These are phyloP conservation scores for Zapus hudsonius DNA, from an alignment of 2,113 vertebrate genomes.

Conservation along the genomic window DNA sequence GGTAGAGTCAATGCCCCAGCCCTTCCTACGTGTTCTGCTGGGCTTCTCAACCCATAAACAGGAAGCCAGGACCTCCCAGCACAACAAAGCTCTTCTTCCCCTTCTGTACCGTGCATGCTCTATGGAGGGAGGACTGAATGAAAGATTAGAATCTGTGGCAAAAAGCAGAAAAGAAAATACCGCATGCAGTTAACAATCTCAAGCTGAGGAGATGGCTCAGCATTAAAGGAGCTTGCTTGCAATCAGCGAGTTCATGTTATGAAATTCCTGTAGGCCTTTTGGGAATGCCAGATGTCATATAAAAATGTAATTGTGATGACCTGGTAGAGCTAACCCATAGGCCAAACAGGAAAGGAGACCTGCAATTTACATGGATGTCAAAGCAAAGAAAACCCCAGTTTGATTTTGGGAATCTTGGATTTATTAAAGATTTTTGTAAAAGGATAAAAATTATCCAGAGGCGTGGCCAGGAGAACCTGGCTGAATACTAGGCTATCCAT, in stretches of 20 bases:
- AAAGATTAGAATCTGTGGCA: background rate
- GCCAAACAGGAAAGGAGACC: conserved; percentile 1
- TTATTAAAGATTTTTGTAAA: conserved; percentile 15
- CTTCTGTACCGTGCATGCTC: background rate
- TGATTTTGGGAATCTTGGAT: background rate
- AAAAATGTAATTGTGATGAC: background rate
- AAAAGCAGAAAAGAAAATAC: background rate
- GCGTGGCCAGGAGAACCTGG: too few relatives aligned
- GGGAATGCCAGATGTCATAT: background rate
- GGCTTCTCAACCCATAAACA: background rate
- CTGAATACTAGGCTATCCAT: too few relatives aligned
- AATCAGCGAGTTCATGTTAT: background rate
- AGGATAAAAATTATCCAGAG: too few relatives aligned
- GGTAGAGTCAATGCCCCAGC: too few relatives aligned
- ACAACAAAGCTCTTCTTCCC: too few relatives aligned
- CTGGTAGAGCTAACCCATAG: too few relatives aligned
- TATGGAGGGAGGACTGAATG: background rate
- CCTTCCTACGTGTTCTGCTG: background rate
- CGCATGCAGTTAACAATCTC: background rate
- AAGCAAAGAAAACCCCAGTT: background rate
- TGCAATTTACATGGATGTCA: background rate
- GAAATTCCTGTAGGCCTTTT: background rate
- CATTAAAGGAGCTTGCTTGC: background rate
- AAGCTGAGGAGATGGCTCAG: background rate
- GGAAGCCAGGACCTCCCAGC: background rate